Base-by-base conservation (phyloP, 2,113 vertebrate species). In the Etia nguti region DNA sequence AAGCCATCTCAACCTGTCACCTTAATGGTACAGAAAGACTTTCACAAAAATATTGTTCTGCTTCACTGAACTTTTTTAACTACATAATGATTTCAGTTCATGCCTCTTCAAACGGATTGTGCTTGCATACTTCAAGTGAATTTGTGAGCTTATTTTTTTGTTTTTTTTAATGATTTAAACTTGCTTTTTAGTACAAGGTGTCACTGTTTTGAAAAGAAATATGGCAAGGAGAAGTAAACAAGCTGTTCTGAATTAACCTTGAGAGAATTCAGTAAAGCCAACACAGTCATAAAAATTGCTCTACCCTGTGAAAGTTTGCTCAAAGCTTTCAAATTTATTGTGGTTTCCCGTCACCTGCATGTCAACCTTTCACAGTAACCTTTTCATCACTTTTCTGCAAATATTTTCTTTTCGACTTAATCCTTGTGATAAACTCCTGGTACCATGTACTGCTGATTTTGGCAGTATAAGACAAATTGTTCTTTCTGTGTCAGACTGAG, bases 381-480 rank as follows among this genome's bases (percentile, higher is more conserved):
- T 92, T 90, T 92, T 87, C 84, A 85, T 79, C 48, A 18, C 81
- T 79, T 83, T 90, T 10, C 48, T 31, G 46, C 10, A 89, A 89
- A 90, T 88, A 88, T 91, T 89, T 94, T 90, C 70, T 79, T 90
- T 93, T 81, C 3, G 16, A 52, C 16, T 11, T 80, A 82, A 82
- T 60, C 59, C 5, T 26, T 65, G 52, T 4, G 59, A 91, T 87
- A 89, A 92, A 91, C 73, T 85, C 18, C 50, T 46, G 65, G 11
- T 83, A 77, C 83, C 16, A 26, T 57, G 83, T 50, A 80, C 18
- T 80, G 86, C 90, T 84, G 87, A 50, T 94, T 62, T 83, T 91
- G 90, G 88, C 88, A 85, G 82, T 0, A 41, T 68, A 11, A 20
- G 34, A 79, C 9, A 83, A 31, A 85, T 86, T 68, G 18, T 79